These are phyloP conservation scores for Drosophila leontia DNA, from an alignment of 1,140 invertebrate genomes.

Conservation along the genomic window DNA sequence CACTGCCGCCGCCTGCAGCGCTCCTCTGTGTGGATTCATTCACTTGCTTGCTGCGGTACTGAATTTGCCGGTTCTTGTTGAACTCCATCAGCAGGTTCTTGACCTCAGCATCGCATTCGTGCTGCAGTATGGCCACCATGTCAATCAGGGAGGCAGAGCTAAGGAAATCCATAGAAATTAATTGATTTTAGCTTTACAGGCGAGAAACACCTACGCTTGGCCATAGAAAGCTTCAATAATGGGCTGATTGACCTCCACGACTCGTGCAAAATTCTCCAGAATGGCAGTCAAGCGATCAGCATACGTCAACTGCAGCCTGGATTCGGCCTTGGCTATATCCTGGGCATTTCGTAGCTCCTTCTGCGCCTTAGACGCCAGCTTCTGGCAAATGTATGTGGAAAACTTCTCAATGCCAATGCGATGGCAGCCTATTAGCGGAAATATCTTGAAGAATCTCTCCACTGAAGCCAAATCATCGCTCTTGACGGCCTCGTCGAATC, in stretches of 20 bases:
- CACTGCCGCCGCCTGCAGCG: constrained; percentile 63
- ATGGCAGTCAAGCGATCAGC: constrained; percentile 93
- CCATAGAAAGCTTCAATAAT: constrained; percentile 98
- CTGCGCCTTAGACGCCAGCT: constrained; percentile 90
- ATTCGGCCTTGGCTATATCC: constrained; percentile 88
- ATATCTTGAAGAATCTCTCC: constrained; percentile 99
- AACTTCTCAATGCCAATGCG: constrained; percentile 96
- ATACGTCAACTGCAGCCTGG: constrained; percentile 91
- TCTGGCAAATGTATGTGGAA: constrained; percentile 94
- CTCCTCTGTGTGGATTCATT: constrained; percentile 86
- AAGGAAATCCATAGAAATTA: background rate
- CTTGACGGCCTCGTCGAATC: constrained; percentile 96
- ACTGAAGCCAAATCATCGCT: constrained; percentile 95
- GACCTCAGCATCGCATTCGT: constrained; percentile 93
- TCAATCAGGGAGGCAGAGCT: constrained; percentile 90
- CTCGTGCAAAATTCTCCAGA: constrained; percentile 95
- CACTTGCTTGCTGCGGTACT: constrained; percentile 88
- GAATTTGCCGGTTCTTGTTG: constrained; percentile 90
- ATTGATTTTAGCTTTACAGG: too few species aligned
- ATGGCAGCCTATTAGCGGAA: constrained; percentile 97
- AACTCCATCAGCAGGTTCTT: constrained; percentile 91
- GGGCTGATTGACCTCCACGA: constrained; percentile 96
- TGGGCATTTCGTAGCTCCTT: constrained; percentile 90
- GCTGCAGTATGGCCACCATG: constrained; percentile 91
- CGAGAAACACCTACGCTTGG: constrained; percentile 46